These are phyloP conservation scores for Paralvinella palmiformis DNA, from an alignment of 1,140 invertebrate species.

Conservation along the genomic window DNA sequence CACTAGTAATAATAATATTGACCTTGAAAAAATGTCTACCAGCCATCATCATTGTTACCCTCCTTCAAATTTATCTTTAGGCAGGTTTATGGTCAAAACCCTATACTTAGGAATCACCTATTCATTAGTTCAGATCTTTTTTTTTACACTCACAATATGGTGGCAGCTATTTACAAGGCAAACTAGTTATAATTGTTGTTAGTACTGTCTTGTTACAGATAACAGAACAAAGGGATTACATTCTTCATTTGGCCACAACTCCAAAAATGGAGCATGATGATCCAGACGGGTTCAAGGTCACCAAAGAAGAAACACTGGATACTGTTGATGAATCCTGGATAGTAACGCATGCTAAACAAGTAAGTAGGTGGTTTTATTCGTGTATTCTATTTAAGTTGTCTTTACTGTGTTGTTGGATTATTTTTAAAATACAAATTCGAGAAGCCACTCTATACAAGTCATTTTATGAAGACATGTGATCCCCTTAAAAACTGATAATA, in stretches of 20 bases:
- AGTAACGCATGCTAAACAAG: slow-evolving; percentile 49
- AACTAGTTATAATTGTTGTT: too few relatives aligned
- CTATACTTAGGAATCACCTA: too few relatives aligned
- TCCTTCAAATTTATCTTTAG: too few relatives aligned
- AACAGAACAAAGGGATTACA: slow-evolving; percentile 61
- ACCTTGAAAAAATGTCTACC: too few relatives aligned
- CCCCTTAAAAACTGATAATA: neutral
- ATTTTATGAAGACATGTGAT: neutral
- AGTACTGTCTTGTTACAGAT: slow-evolving; percentile 54
- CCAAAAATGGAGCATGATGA: slow-evolving; percentile 56
- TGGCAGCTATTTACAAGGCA: too few relatives aligned
- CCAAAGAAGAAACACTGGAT: slow-evolving; percentile 25
- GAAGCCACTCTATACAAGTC: neutral
- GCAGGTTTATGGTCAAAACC: too few relatives aligned
- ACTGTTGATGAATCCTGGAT: slow-evolving; percentile 41
- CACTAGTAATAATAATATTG: too few relatives aligned
- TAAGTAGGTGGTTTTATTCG: slow-evolving; percentile 15
- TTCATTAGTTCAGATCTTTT: too few relatives aligned
- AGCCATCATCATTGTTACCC: too few relatives aligned
- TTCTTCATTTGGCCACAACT: slow-evolving; percentile 66
- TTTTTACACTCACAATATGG: too few relatives aligned
- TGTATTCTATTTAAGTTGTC: neutral
- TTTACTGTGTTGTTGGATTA: slow-evolving; percentile 4
- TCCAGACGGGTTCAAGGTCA: slow-evolving; percentile 43
- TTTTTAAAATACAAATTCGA: neutral